Evolutionary conservation across 2,113 vertebrate species (phyloP).

Genomic region (Pteropus alecto): DNA sequence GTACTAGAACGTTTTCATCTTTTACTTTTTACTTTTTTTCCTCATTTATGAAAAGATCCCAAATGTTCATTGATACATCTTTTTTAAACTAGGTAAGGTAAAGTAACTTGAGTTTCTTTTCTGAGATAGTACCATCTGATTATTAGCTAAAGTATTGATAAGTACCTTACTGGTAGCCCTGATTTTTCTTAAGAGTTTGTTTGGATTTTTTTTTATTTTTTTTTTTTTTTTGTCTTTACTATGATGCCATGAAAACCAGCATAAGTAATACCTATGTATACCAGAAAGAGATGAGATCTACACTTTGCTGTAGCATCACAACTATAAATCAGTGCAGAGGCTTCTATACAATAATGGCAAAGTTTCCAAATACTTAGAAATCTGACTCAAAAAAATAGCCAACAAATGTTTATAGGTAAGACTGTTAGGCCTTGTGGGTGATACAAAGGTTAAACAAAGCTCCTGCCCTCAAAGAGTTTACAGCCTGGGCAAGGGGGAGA

Average conservation of each 20-base stretch:
- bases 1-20: not conserved
- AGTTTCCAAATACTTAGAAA: not conserved
- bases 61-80: constrained; percentile 26
- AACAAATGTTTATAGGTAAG: not conserved
- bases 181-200: constrained; percentile 39
- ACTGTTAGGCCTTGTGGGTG: not conserved
- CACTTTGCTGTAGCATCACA: not conserved
- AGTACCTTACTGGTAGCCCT: not conserved
- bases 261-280: not conserved
- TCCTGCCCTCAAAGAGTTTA: not conserved
- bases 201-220: not conserved
- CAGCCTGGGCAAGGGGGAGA: not conserved
- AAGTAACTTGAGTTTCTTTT: constrained; percentile 43
- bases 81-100: constrained; percentile 54
- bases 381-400: not conserved
- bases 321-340: not conserved
- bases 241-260: not conserved
- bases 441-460: not conserved
- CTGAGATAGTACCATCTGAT: constrained; percentile 55
- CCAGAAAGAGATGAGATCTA: not conserved
- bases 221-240: not conserved
- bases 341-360: not conserved
- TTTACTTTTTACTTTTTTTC: not conserved
- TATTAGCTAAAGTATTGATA: not conserved
- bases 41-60: constrained; percentile 5